Base-by-base conservation (phyloP, 2,888 invertebrate genomes). In the Tetrapedia diversipes region DNA sequence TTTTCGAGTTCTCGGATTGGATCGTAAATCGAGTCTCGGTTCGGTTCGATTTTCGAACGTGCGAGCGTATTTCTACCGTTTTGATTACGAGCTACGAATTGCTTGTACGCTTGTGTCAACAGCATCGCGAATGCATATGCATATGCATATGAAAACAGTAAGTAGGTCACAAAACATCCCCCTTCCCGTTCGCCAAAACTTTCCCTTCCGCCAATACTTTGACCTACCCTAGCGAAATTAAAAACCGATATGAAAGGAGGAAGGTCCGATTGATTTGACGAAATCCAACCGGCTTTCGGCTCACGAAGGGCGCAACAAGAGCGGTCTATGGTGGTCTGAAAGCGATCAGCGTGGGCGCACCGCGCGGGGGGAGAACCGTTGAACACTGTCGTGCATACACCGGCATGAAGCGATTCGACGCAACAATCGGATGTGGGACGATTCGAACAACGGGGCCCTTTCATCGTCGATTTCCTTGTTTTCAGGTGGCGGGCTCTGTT, bases 381-480 rank as follows among this genome's bases (percentile, higher is more conserved):
- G 64, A 78, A 80, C 45, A 37, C 65, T 49, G 29, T 4, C 59
- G 32, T 22, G 64, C 57, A 66, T n/a, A n/a, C 53, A 54, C 45
- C 63, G 22, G 24, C 41, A 67, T 53, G 59, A 69, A 71, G 66
- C 77, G 70, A 83, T 73, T 59, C 73, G 53, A 32, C 49, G 34
- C 77, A 71, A 83, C 84, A 77, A 85, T 85, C 86, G 81, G 83
- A 83, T 77, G 71, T 83, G 71, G 79, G 72, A 80, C 80, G 77
- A 72, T 56, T 70, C 76, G 81, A 77, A 84, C 86, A 84, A 81
- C 71, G 66, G 86, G 43, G 22, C 60, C 61, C 81, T 83, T 85
- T 84, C 83, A 86, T 81, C 83, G 71, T 63, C 77, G 60, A 71
- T 85, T 85, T 83, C 83, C 83, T 81, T 85, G 81, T 85, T 84